phyloP scores from a whole-genome alignment of 1,140 invertebrate genomes.

The Zaprionus inermis region DNA sequence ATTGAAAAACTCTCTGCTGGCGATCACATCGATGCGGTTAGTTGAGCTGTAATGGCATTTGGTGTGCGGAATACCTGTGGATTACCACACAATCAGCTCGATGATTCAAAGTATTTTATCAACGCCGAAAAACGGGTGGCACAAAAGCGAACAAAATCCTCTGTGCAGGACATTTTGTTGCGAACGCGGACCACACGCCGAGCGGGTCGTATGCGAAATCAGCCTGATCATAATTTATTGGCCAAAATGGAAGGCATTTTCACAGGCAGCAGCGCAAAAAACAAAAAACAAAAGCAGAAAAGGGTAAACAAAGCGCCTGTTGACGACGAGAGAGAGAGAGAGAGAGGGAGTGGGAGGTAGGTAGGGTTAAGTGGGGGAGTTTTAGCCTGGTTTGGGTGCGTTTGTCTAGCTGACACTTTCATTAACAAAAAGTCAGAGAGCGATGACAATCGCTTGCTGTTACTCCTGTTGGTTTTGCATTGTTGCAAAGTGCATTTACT shows the following conservation, averaged over 20 bases:
- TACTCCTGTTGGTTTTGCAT: conserved; percentile 64
- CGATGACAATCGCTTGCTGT: conserved; percentile 63
- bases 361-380: neutral
- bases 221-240: conserved; percentile 81
- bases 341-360: neutral
- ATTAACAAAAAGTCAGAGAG: conserved; percentile 79
- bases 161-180: too few species aligned
- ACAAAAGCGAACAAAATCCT: conserved; percentile 21
- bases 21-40: neutral
- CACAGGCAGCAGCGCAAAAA: neutral
- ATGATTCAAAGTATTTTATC: conserved; percentile 24
- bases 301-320: conserved; percentile 15
- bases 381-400: conserved; percentile 36
- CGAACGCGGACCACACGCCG: conserved; percentile 23
- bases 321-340: neutral
- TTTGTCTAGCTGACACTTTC: conserved; percentile 81
- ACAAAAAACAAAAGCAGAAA: conserved; percentile 16
- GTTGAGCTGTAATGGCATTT: conserved; percentile 3
- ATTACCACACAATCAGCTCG: conserved; percentile 11
- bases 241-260: conserved; percentile 57
- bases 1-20: neutral
- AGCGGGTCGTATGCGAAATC: conserved; percentile 47
- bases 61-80: conserved; percentile 11
- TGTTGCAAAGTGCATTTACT: conserved; percentile 71
- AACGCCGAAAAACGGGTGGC: conserved; percentile 2